These are phyloP conservation scores for Mercenaria mercenaria DNA, from an alignment of 1,140 invertebrate genomes.

Conservation along the genomic window DNA sequence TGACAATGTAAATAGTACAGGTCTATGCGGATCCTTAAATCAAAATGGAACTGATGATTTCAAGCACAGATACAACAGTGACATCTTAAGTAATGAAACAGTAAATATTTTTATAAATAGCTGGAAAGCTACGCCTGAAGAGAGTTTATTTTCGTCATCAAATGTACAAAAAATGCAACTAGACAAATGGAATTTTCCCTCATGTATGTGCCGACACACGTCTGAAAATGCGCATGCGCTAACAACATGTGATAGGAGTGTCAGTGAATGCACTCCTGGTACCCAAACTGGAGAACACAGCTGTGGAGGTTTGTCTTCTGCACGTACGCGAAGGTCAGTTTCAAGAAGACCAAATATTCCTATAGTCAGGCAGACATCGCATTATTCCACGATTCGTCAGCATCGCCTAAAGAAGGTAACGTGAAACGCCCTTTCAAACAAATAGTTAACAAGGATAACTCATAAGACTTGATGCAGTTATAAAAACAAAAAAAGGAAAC, in stretches of 20 bases:
- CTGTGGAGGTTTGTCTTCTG: background rate
- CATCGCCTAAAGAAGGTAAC: no score
- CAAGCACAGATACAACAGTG: background rate
- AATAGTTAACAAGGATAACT: no score
- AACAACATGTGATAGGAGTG: constrained; percentile 7
- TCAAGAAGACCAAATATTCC: background rate
- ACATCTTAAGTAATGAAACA: background rate
- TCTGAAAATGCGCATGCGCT: background rate
- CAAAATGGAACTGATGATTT: constrained; percentile 30
- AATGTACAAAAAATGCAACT: background rate
- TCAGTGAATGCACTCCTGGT: constrained; percentile 8
- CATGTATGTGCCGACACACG: constrained; percentile 4
- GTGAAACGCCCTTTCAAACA: no score
- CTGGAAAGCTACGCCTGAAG: background rate
- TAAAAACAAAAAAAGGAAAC: no score
- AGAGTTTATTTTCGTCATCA: constrained; percentile 33
- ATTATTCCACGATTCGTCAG: background rate
- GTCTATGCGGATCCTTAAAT: constrained; percentile 34
- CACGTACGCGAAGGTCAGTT: background rate
- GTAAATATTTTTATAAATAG: background rate
- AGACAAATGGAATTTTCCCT: background rate
- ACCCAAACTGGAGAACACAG: constrained; percentile 24
- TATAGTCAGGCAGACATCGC: background rate
- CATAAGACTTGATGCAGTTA: no score
- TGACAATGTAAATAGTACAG: constrained; percentile 33